Conservation (phyloP, 2,797 vertebrate genomes). For the Parotocinclus haroldoi region DNA sequence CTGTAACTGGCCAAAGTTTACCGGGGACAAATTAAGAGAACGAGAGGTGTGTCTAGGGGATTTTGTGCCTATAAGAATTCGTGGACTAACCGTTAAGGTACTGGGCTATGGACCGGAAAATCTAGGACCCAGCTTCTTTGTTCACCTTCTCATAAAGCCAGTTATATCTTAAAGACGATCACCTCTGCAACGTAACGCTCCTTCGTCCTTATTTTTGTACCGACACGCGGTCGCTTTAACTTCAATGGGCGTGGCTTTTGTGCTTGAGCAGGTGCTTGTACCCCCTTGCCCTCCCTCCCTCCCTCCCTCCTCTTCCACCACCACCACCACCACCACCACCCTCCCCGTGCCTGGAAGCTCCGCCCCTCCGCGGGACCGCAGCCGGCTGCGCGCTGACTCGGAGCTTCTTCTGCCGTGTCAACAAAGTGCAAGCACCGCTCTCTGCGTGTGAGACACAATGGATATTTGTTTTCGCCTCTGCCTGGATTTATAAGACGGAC, state of each 20-base stretch:
- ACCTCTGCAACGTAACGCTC: not conserved
- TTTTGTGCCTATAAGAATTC: too few relatives aligned
- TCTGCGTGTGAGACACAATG: conserved; percentile 53
- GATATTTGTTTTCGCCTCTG: conserved; percentile 56
- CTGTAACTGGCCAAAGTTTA: too few relatives aligned
- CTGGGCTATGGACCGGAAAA: too few relatives aligned
- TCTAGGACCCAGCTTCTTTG: too few relatives aligned
- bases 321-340: too few relatives aligned
- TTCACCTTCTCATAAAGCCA: too few relatives aligned
- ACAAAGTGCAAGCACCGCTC: conserved; percentile 62
- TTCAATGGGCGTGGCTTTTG: conserved; percentile 54
- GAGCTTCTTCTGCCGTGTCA: conserved; percentile 62
- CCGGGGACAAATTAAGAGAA: too few relatives aligned
- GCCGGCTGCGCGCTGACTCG: conserved; percentile 61
- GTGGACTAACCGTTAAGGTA: too few relatives aligned
- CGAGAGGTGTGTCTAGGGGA: too few relatives aligned
- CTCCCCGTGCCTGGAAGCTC: conserved; percentile 53
- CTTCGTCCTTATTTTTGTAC: not conserved
- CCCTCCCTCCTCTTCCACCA: too few relatives aligned
- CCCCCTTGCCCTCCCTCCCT: conserved; percentile 34
- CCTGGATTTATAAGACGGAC: conserved; percentile 52
- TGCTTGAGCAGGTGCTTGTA: conserved; percentile 71
- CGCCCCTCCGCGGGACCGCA: conserved; percentile 60
- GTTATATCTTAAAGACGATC: not conserved
- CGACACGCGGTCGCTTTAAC: too few relatives aligned